A percentile compares a stretch with the other conserved stretches of the same genome.
Evolutionary conservation across 2,113 vertebrate species (phyloP).

Genomic region (Gymnobelideus leadbeateri): DNA sequence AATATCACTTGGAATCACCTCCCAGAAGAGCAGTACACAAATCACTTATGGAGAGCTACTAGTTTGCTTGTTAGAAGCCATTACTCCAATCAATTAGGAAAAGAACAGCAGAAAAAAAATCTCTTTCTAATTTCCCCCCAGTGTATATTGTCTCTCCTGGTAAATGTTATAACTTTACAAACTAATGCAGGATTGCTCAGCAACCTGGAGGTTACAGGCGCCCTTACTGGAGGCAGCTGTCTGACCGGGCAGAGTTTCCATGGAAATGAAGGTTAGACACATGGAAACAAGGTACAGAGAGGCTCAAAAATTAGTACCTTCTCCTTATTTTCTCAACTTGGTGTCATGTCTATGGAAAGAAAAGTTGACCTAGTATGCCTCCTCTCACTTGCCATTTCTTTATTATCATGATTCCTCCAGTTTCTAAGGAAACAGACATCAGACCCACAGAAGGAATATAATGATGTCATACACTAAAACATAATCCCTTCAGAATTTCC

Average conservation of each 20-base stretch:
- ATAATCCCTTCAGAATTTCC: slow-evolving; percentile 72
- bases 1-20: not conserved
- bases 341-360: slow-evolving; percentile 23
- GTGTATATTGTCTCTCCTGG: not conserved
- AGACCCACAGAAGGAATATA: slow-evolving; percentile 55
- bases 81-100: not conserved
- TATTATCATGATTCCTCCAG: slow-evolving; percentile 36
- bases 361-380: slow-evolving; percentile 17
- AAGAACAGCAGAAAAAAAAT: not conserved
- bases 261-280: not conserved
- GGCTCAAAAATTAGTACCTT: not conserved
- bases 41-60: not conserved
- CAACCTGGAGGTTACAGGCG: not conserved
- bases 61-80: not conserved
- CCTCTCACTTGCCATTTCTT: slow-evolving; percentile 62
- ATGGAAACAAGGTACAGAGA: not conserved
- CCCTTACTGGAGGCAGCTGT: not conserved
- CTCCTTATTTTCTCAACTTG: slow-evolving; percentile 8
- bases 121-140: not conserved
- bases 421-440: slow-evolving; percentile 66
- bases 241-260: not conserved
- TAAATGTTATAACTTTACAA: not conserved
- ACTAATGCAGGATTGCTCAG: not conserved
- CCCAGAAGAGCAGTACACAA: not conserved
- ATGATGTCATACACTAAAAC: slow-evolving; percentile 47